phyloP scores from a whole-genome alignment of 2,888 invertebrate species.

The Anodontia alba region DNA sequence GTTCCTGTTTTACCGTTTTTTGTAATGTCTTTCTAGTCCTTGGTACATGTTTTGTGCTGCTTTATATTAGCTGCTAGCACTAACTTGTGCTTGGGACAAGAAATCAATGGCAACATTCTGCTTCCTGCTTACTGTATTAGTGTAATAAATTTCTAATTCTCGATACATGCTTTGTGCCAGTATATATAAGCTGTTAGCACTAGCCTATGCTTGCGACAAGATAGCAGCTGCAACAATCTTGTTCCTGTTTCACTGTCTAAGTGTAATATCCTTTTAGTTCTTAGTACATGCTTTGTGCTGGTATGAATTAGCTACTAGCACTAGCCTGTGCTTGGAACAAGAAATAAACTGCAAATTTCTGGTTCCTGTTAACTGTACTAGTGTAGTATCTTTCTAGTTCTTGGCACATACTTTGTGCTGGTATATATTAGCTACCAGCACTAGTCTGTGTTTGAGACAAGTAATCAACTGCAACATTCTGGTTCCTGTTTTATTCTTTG shows the following conservation, averaged over 20 bases:
- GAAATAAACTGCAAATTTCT: background rate
- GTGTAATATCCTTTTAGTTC: background rate
- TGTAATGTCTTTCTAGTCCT: background rate
- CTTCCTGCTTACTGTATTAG: background rate
- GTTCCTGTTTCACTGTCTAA: too few relatives aligned
- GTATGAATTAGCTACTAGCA: conserved; percentile 1
- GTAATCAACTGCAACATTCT: too few relatives aligned
- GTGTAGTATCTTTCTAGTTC: background rate
- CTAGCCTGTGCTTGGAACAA: conserved; percentile 29
- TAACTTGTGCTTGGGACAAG: background rate
- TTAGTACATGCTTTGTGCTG: background rate
- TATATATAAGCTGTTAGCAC: background rate
- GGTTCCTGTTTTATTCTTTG: too few relatives aligned
- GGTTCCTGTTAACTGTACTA: too few relatives aligned
- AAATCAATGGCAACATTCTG: background rate
- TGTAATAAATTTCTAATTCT: background rate
- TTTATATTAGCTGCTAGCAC: background rate
- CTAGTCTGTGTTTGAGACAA: too few relatives aligned
- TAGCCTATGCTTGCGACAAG: conserved; percentile 26
- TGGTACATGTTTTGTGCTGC: background rate
- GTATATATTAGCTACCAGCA: background rate
- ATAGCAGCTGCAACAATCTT: background rate
- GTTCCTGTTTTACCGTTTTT: too few relatives aligned
- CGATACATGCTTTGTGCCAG: conserved; percentile 22
- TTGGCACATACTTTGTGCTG: conserved; percentile 22